Evolutionary conservation across 2,797 vertebrate species (phyloP), one percentile per base, ranked within the genome.

Genomic region (Notoglanidium macrostoma): DNA sequence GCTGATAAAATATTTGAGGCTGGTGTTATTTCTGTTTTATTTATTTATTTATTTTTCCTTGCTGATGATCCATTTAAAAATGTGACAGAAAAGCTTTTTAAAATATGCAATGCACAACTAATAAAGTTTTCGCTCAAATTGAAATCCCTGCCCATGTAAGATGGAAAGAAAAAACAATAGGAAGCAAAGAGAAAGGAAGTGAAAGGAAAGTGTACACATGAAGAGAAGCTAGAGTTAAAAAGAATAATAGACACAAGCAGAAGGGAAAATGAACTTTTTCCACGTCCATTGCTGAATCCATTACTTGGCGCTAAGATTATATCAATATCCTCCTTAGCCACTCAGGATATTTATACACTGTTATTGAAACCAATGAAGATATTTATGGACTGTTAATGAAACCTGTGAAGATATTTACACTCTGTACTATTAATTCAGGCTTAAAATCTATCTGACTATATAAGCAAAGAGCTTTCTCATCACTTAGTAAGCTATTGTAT

Each of bases 341-440:
- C n/a, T 51, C 5, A 86, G 79, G 26, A 73, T 82, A 81, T 86
- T 73, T 81, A 82, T 17, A 73, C 3, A 72, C 54, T 32, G 29
- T 82, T 73, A 86, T 26, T 73, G 19, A 86, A 86, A 59, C 40
- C 54, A 73, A 8, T 70, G 8, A 80, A 40, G 26, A 59, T 73
- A 72, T 86, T 59, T 72, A 54, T 81, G 21, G 35, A 81, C 77
- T 81, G 65, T 59, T 80, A 81, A 70, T 86, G 32, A 86, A 86
- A n/a, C 26, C 10, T 23, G 9, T 57, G 29, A 70, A 57, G 26
- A 72, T 73, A 46, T 81, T 80, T 70, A 54, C 51, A 44, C 23
- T 78, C 35, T 46, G 63, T 70, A n/a, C 63, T 70, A 40, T 68
- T 86, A 70, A 81, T 80, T 70, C 49, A 35, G n/a, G 32, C 19